Conservation (phyloP, 35 echinoderm and acorn worm species). For the Heliocidaris tuberculata region DNA sequence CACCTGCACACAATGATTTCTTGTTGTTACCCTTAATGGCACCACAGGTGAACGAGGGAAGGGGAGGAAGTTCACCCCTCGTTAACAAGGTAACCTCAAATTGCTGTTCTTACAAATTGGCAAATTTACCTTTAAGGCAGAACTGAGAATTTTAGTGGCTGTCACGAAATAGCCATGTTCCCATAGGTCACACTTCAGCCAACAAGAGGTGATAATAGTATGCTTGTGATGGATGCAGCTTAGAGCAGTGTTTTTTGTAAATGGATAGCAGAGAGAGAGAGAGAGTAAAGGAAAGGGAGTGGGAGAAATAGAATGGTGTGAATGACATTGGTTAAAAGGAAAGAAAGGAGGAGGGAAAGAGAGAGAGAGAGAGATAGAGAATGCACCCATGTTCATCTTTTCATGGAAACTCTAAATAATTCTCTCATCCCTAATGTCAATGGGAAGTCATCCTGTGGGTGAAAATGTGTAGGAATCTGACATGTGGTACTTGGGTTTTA, state of each 20-base stretch:
- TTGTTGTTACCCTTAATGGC: background rate
- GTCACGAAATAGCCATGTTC: background rate
- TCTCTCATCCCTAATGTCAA: background rate
- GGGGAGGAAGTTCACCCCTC: background rate
- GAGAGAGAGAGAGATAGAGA: background rate
- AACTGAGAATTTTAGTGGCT: background rate
- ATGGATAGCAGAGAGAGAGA: background rate
- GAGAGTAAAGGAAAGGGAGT: background rate
- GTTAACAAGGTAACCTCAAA: background rate
- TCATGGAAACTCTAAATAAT: background rate
- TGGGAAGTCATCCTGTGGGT: background rate
- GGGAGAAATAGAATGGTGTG: background rate
- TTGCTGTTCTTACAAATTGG: background rate
- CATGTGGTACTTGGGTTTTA: background rate
- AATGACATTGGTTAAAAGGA: background rate
- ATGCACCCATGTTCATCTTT: background rate
- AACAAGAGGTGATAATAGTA: background rate
- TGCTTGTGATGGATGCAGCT: conserved; percentile 13
- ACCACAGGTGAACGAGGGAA: background rate
- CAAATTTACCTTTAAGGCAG: conserved; percentile 18
- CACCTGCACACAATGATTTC: background rate
- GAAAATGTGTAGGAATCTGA: background rate
- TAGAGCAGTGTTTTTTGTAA: background rate
- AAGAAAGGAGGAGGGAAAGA: background rate
- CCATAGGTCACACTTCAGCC: conserved; percentile 10